Base-by-base conservation (phyloP, 2,888 invertebrate species). In the Xestia rhomboidea region DNA sequence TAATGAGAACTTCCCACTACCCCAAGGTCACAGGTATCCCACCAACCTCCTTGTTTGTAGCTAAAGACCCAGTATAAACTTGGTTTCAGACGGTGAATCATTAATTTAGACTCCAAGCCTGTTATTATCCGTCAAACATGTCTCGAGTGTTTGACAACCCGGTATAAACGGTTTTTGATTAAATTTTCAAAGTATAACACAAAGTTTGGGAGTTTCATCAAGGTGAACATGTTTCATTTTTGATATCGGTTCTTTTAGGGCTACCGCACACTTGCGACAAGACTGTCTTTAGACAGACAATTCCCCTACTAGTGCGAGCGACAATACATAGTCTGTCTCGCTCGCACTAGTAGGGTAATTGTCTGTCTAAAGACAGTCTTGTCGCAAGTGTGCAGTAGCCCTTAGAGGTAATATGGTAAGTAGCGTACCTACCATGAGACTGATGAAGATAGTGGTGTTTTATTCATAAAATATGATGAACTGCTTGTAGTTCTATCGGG, bases 151-250 rank as follows among this genome's bases (percentile, higher is more conserved):
- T 83, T 76, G 71, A 77, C 73, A 67, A 70, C 67, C 66, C 15
- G 49, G 44, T 76, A 73, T 57, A 73, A 79, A 76, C 63, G 67
- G 71, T 74, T 76, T 81, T 77, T 75, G 66, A 84, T 87, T 77
- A 77, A 78, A 79, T 79, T 86, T 79, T 64, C 84, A 73, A 79
- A 81, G 76, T 67, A 38, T 67, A 64, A 68, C 62, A 64, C 15
- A 44, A 79, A 76, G 18, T 79, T 79, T 63, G 10, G 10, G 27
- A 44, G 38, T 74, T 68, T 34, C 18, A 18, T 57, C 1, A 41
- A 78, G 7, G 38, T 69, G 34, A 76, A 68, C 5, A 10, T 46
- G 15, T 34, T 54, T 54, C 38, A 27, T 64, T 44, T 18, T 44
- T 54, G 3, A 15, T 49, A 30, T 4, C 1, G 21, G 49, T 72